Evolutionary conservation across 2,888 invertebrate genomes (phyloP), one percentile per base, ranked within the genome.

Genomic region (Polia nebulosa): DNA sequence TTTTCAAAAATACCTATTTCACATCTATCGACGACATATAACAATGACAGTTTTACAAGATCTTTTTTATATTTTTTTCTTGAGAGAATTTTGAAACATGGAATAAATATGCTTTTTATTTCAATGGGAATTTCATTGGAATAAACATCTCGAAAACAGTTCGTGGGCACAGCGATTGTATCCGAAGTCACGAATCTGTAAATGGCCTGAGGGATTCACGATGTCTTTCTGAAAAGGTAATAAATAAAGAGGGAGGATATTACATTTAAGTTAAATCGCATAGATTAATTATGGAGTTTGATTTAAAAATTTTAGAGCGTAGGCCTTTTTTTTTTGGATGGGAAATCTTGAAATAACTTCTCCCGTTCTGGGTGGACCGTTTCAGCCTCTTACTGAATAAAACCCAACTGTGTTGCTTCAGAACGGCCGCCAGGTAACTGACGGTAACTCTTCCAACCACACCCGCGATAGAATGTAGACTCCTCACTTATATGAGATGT

Each of bases 121-220:
- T 32, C 41, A 65, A 69, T 56, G 36, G 41, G 4, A 7, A 41
- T 41, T 64, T 63, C 25, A 20, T 41, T 69, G 57, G 41, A 78
- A 61, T 69, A 65, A 57, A 76, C 9, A 55, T 27, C 36, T 45
- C 60, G 47, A 60, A 63, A 9, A 29, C 51, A 22, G 25, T 20
- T 66, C 62, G 75, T 77, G 70, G 39, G 55, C 68, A 63, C 57
- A 68, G 36, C 63, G 62, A 69, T 71, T 44, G 29, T 22, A 61
- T 69, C 53, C 13, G 6, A 3, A 17, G 63, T 76, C 76, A 76
- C 78, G 76, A 69, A n/a, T 22, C 49, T 6, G 39, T 44, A 29
- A 55, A 65, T 34, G 9, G 47, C 68, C 41, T 1, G 32, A 27
- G 55, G 55, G 53, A 29, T 45, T 63, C 76, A 76, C 78, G 63